Percentiles rank a stretch among this genome's conserved stretches.
Evolutionary conservation across 2,888 invertebrate genomes (phyloP).

Genomic region (Melinaea marsaeus): DNA sequence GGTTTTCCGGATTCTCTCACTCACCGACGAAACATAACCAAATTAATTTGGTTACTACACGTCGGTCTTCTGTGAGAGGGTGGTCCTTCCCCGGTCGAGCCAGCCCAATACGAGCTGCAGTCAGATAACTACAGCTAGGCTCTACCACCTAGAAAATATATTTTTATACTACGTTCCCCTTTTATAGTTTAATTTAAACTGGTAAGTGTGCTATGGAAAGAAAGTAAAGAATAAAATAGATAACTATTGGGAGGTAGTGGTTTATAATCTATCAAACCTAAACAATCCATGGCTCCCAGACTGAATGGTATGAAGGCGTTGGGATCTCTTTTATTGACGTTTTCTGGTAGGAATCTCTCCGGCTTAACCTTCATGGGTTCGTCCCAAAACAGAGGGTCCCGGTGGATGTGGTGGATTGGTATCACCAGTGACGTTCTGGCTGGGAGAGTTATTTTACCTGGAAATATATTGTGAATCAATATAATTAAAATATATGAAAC

Average conservation of each 20-base stretch:
- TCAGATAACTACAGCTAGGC: no score
- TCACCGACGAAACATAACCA: no score
- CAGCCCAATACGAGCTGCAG: no score
- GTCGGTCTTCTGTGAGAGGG: no score
- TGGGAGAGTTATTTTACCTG: constrained; percentile 57
- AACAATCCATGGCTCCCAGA: constrained; percentile 64
- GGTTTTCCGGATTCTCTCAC: no score
- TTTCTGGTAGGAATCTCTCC: constrained; percentile 58
- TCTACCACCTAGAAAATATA: no score
- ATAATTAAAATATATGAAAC: background rate
- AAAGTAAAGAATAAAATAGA: background rate
- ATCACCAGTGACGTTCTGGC: constrained; percentile 56
- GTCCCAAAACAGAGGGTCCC: constrained; percentile 57
- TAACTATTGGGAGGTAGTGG: background rate
- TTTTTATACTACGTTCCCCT: no score
- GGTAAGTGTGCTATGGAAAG: background rate
- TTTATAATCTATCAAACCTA: constrained; percentile 46
- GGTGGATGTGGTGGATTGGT: constrained; percentile 57
- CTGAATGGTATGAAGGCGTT: constrained; percentile 64
- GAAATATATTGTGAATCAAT: constrained; percentile 20
- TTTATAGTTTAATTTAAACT: no score
- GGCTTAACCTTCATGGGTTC: constrained; percentile 56
- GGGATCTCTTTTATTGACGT: constrained; percentile 50
- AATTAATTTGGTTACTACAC: no score
- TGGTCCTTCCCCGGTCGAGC: no score